Base-by-base conservation (phyloP, 2,888 invertebrate genomes). In the Nomada goodeniana region DNA sequence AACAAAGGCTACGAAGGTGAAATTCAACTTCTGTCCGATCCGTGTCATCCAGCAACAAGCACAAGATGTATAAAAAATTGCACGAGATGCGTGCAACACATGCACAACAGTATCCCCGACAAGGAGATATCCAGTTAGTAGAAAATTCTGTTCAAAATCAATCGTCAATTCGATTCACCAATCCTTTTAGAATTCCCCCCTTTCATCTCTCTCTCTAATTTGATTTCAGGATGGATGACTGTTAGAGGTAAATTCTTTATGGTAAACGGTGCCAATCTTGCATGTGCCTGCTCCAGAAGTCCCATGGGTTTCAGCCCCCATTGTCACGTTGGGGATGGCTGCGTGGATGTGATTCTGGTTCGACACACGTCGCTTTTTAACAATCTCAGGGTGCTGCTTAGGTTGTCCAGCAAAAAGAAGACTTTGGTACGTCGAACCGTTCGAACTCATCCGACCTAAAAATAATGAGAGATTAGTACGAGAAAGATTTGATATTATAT, bases 311-410 rank as follows among this genome's bases (percentile, higher is more conserved):
- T 97, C 88, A 96, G 97, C 61, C 97, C 97, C 1, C 96, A 95
- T 89, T 96, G 96, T 92, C 97, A 98, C 92, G 94, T 97, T 55
- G 97, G 97, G 0, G 97, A 98, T 93, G 98, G 98, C 44, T 96
- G 96, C 91, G 94, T 97, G 79, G 97, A 98, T 94, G 94, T 98
- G 85, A 96, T 97, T 83, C 93, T 98, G 57, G 96, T 97, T 53
- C 95, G 95, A 61, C 96, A 97, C 90, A 96, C 97, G 26, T 96
- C 96, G 26, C 92, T 97, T 75, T 90, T 96, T 55, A 96, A 97
- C 91, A 97, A 96, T 92, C 93, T 97, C 60, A 95, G 96, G 82
- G 95, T 97, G 90, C 94, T 97, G 65, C 92, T 96, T 47, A 94
- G 96, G 83, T 94, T 96, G 67, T 95, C 96, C 67, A 96, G 95